These are phyloP conservation scores for Drosophila nigritarsus DNA, from an alignment of 2,888 invertebrate species.

Conservation along the genomic window DNA sequence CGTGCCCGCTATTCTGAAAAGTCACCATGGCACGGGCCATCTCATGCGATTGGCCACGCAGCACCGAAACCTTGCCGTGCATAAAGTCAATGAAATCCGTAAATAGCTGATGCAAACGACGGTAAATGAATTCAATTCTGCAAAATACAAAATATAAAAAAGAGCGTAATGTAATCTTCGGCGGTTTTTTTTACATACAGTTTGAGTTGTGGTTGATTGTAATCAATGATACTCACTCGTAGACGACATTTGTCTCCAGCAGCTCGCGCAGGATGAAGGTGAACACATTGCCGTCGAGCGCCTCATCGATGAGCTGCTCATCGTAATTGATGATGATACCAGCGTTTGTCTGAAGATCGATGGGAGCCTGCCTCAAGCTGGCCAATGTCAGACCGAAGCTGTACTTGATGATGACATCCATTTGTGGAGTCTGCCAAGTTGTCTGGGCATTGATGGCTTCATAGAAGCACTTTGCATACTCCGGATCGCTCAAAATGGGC, in stretches of 20 bases:
- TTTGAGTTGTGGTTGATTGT: not conserved
- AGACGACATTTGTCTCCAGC: constrained; percentile 89
- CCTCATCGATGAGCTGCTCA: constrained; percentile 91
- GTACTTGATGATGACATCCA: constrained; percentile 88
- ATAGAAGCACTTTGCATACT: constrained; percentile 86
- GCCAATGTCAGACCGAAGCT: constrained; percentile 90
- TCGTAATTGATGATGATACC: constrained; percentile 89
- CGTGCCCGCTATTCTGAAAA: constrained; percentile 91
- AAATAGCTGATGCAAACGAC: constrained; percentile 92
- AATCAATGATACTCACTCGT: constrained; percentile 84
- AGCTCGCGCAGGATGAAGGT: constrained; percentile 91
- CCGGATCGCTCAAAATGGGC: constrained; percentile 88
- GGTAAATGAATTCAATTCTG: constrained; percentile 91
- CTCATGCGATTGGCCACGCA: constrained; percentile 94
- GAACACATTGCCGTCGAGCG: constrained; percentile 92
- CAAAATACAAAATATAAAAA: not conserved
- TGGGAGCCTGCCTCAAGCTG: constrained; percentile 87
- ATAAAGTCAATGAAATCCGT: constrained; percentile 97
- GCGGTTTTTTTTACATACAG: too few species aligned
- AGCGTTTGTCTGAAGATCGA: constrained; percentile 86
- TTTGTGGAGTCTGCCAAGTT: constrained; percentile 65
- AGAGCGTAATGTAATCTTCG: too few species aligned
- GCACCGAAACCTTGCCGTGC: constrained; percentile 94
- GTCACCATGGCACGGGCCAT: constrained; percentile 91
- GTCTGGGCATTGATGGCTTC: constrained; percentile 85